Evolutionary conservation across 1,140 invertebrate genomes (phyloP).

Genomic region (Sminthurides bifidus): DNA sequence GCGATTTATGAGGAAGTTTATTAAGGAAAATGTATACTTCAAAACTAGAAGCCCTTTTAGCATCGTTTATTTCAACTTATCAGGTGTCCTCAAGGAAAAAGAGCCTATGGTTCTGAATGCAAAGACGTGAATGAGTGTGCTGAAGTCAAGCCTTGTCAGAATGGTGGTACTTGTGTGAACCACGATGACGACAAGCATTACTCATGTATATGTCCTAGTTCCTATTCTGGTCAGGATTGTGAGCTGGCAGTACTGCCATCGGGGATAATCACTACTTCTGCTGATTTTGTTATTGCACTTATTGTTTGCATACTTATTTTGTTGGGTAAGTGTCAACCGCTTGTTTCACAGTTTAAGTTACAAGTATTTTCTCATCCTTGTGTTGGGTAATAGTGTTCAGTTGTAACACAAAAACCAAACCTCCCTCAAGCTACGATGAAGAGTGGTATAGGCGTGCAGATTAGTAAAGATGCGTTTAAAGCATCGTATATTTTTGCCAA

Average conservation of each 20-base stretch:
- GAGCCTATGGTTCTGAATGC: conserved; percentile 49
- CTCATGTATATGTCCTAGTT: conserved; percentile 58
- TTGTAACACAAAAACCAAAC: no score
- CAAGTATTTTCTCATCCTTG: no score
- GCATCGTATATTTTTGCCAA: no score
- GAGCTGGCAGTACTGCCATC: conserved; percentile 58
- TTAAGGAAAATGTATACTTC: no score
- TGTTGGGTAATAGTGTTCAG: no score
- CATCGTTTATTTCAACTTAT: background rate
- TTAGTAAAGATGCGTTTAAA: no score
- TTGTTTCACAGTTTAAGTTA: no score
- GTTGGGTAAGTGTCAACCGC: conserved; percentile 70
- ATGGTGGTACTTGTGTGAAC: conserved; percentile 59
- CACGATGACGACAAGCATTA: conserved; percentile 55
- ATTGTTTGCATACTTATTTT: conserved; percentile 60
- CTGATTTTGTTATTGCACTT: conserved; percentile 70
- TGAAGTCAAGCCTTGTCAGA: conserved; percentile 51
- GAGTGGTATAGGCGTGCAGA: no score
- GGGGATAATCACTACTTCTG: conserved; percentile 62
- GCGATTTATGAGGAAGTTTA: no score
- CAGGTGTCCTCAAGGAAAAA: conserved; percentile 59
- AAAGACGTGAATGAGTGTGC: conserved; percentile 64
- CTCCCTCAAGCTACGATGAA: no score
- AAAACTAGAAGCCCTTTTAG: no score
- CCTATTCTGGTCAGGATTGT: conserved; percentile 65